Evolutionary conservation across 2,888 invertebrate species (phyloP), one percentile per base, ranked within the genome.

Genomic region (Liodrosophila aerea): DNA sequence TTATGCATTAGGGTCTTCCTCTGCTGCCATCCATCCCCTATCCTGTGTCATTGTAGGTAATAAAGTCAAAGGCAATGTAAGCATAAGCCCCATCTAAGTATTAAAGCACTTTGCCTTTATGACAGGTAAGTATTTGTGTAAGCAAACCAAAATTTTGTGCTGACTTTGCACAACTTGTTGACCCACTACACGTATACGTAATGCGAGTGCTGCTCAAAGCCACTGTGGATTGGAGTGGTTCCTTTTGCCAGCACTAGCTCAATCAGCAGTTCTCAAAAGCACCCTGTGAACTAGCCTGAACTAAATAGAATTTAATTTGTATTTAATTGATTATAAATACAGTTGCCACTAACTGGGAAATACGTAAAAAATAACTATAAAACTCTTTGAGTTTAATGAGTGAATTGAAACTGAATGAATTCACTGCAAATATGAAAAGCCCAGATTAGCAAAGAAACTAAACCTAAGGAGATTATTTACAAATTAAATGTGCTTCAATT

Each of bases 121-220:
- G 80, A 72, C 78, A 76, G 83, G 71, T 82, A 68, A 62, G 64
- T 76, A 73, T 68, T 64, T 65, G 54, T 64, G 76, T 76, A 61
- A 63, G 80, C 60, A 62, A 53, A 58, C 39, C 51, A 63, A 73
- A 59, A 39, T 39, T 78, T 76, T 74, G 37, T 52, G 80, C 83
- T 83, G 80, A 83, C 61, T 63, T 33, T 47, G 41, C 54, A 46
- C 50, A 64, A 67, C 63, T 80, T 72, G 69, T 62, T 65, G 75
- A 60, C 66, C 75, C 51, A 61, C 57, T 44, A 22, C 33, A 46
- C 72, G 71, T 68, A 60, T 67, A 68, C 68, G 57, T 58, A 64
- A 66, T 71, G 53, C 7, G 34, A 54, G 51, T 66, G 62, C 47
- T 66, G 62, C 9, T 13, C 41, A 53, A 45, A 11, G 13, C 33